These are phyloP conservation scores for Heliconius sara DNA, from an alignment of 2,888 invertebrate species.

Conservation along the genomic window DNA sequence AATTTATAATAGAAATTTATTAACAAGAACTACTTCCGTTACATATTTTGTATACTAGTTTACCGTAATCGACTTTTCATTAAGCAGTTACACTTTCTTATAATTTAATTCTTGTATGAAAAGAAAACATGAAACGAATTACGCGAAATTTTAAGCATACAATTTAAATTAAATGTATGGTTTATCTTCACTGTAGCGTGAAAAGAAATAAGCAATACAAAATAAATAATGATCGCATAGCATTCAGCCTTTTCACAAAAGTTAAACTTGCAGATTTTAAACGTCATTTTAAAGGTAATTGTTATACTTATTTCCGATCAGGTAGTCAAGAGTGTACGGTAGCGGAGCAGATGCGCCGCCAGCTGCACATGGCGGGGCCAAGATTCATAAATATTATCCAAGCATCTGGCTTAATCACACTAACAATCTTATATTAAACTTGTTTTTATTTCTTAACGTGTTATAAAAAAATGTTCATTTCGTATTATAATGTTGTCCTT, in stretches of 20 bases:
- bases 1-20: no score
- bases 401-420: conserved; percentile 42
- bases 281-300: conserved; percentile 30
- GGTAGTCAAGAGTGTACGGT: conserved; percentile 33
- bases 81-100: no score
- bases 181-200: conserved; percentile 10
- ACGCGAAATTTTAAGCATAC: no score
- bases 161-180: background rate
- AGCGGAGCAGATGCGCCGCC: conserved; percentile 41
- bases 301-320: conserved; percentile 32
- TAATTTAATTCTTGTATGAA: no score
- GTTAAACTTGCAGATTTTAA: background rate
- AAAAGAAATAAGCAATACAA: background rate
- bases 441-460: conserved; percentile 34
- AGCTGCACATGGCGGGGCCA: conserved; percentile 36
- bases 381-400: conserved; percentile 44
- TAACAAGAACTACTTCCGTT: no score
- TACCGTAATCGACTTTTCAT: no score
- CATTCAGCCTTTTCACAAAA: background rate
- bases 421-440: conserved; percentile 34
- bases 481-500: background rate
- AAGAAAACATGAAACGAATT: no score
- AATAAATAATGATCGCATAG: conserved; percentile 10
- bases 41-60: no score
- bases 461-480: conserved; percentile 30